Percentiles rank a stretch among this genome's conserved stretches.
Conservation (phyloP, 1,140 invertebrate species). For the Venturia canescens region DNA sequence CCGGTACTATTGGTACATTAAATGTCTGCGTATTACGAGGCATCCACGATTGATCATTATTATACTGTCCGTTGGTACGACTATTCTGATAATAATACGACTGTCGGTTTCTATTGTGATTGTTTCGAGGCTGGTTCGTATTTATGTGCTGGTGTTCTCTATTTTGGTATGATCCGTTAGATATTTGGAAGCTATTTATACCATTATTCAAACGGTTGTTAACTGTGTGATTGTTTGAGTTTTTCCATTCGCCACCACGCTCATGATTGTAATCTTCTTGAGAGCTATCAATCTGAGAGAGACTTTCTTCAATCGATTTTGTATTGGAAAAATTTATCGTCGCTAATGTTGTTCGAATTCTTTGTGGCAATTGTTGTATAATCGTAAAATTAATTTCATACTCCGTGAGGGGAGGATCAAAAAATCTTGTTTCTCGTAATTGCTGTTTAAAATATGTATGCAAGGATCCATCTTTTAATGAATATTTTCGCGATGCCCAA, state of each 20-base stretch:
- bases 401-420: slow-evolving; percentile 30
- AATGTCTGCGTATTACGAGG: background rate
- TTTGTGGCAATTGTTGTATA: slow-evolving; percentile 38
- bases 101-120: background rate
- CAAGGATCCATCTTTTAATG: slow-evolving; percentile 12
- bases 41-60: background rate
- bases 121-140: too few relatives aligned
- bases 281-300: slow-evolving; percentile 18
- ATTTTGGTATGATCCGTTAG: too few relatives aligned
- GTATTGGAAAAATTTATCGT: slow-evolving; percentile 36
- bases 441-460: slow-evolving; percentile 41
- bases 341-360: slow-evolving; percentile 25
- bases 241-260: too few relatives aligned
- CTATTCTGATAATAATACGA: background rate
- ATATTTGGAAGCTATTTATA: too few relatives aligned
- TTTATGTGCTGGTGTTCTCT: too few relatives aligned
- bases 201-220: too few relatives aligned
- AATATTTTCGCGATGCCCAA: slow-evolving; percentile 1
- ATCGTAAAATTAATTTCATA: slow-evolving; percentile 46
- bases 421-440: slow-evolving; percentile 29
- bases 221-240: too few relatives aligned
- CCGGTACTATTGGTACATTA: background rate
- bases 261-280: background rate
- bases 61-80: background rate
- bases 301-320: background rate